Evolutionary conservation across 2,888 invertebrate species (phyloP), one percentile per base, ranked within the genome.

Genomic region (Steromphala cineraria): DNA sequence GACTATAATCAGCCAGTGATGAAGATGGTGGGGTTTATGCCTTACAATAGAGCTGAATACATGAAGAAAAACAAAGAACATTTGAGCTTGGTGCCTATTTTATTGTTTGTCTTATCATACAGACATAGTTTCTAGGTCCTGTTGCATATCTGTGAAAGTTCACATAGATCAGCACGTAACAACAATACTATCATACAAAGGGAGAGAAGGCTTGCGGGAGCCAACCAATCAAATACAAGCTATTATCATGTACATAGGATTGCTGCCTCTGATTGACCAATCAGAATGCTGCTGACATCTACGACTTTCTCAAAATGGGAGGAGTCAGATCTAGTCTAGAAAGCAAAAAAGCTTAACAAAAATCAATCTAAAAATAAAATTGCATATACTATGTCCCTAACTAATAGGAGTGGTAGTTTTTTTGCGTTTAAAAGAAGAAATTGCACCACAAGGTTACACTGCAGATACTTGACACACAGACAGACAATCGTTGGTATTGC

Each of bases 81-180:
- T 56, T 52, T 79, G 71, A 80, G 80, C 81, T 76, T 80, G 80
- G 79, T 83, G 83, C 83, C 82, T 82, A 80, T 67, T 83, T 82
- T 83, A 82, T 80, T 82, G 55, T 76, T 78, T 80, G 24, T 79
- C 46, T 56, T 74, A 74, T 79, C 40, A 79, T 79, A 79, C 79
- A 79, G 74, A 79, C 79, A 74, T 76, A 74, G 79, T 76, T 76
- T 76, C 76, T 76, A 76, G 76, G 24, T 71, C 19, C 71, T 76
- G 76, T 76, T 76, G 76, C 76, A 76, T 76, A 76, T 76, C 76
- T 31, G 76, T 76, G 76, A 71, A 24, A 71, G 36, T 28, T 71
- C 71, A 71, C 71, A 71, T 36, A 31, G 40, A 71, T 71, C 40
- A 40, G 71, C 71, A 31, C 31, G 40, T 71, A n/a, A 71, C 71